A percentile compares a stretch with the other conserved stretches of the same genome.
Evolutionary conservation across 2,113 vertebrate genomes (phyloP).

Genomic region (Anoplopoma fimbria): DNA sequence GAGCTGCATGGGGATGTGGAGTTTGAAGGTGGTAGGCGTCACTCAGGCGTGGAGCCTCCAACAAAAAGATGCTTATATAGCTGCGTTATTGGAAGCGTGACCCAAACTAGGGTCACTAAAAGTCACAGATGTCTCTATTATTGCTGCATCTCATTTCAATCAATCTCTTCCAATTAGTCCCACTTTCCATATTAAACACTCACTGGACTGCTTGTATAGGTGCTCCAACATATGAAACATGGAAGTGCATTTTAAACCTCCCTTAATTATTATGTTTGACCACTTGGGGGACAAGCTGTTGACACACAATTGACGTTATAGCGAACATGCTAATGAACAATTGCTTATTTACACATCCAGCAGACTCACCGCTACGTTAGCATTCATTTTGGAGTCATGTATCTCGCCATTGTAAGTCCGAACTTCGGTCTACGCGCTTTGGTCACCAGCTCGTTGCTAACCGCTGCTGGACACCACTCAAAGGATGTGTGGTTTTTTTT

Average conservation of each 20-base stretch:
- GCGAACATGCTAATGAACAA: not conserved
- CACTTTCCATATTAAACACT: slow-evolving; percentile 9
- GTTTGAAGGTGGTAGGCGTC: too few species aligned
- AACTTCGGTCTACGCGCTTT: too few species aligned
- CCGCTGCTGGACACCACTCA: not conserved
- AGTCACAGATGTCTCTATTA: not conserved
- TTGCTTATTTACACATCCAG: too few species aligned
- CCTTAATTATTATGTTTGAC: slow-evolving; percentile 11
- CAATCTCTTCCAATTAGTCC: not conserved
- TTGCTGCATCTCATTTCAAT: not conserved
- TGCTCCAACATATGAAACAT: slow-evolving; percentile 26
- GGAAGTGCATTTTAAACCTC: slow-evolving; percentile 34
- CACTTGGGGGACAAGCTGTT: too few species aligned
- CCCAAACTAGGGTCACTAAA: not conserved
- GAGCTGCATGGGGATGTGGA: too few species aligned
- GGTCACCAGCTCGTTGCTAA: too few species aligned
- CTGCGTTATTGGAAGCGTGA: not conserved
- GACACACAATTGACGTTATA: not conserved
- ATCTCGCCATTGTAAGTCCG: not conserved
- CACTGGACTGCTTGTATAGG: not conserved
- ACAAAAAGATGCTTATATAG: not conserved
- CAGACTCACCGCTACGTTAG: too few species aligned
- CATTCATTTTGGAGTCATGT: not conserved
- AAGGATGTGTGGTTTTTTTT: not conserved
- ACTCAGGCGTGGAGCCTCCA: not conserved